A percentile compares a stretch with the other conserved stretches of the same genome.
These are phyloP conservation scores for Rhizomys pruinosus DNA, from an alignment of 2,113 vertebrate species.

Conservation along the genomic window DNA sequence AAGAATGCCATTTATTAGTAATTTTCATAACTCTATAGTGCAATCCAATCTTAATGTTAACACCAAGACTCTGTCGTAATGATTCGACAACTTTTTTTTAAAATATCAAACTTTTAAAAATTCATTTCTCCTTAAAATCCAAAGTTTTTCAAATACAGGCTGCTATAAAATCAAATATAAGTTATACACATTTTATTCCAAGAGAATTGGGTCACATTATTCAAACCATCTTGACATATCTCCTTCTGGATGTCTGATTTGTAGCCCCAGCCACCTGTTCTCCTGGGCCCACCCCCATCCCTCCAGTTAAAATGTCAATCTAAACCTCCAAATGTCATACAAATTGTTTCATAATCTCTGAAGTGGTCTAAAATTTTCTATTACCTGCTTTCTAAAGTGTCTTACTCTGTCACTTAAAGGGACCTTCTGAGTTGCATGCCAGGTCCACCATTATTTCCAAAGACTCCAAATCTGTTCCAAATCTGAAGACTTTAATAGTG, in stretches of 20 bases:
- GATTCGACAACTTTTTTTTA: no score
- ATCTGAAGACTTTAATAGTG: no score
- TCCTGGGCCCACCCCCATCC: background rate
- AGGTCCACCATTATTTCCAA: background rate
- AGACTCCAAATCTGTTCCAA: background rate
- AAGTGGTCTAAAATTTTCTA: background rate
- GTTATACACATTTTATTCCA: no score
- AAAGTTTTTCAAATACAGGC: no score
- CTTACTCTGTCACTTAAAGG: no score
- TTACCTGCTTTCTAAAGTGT: background rate
- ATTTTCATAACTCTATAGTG: background rate
- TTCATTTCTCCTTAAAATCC: no score
- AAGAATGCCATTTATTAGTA: no score
- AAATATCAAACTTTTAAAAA: no score
- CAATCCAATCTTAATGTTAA: no score
- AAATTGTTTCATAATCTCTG: background rate
- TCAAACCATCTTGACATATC: background rate
- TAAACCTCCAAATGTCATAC: background rate
- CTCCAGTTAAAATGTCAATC: rapidly evolving
- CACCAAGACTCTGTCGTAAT: no score
- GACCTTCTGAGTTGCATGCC: background rate
- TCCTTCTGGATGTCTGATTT: background rate
- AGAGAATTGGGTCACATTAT: no score
- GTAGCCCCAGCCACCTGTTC: rapidly evolving
- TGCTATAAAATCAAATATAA: no score